Conservation (phyloP, 2,113 vertebrate species). For the Picathartes gymnocephalus region DNA sequence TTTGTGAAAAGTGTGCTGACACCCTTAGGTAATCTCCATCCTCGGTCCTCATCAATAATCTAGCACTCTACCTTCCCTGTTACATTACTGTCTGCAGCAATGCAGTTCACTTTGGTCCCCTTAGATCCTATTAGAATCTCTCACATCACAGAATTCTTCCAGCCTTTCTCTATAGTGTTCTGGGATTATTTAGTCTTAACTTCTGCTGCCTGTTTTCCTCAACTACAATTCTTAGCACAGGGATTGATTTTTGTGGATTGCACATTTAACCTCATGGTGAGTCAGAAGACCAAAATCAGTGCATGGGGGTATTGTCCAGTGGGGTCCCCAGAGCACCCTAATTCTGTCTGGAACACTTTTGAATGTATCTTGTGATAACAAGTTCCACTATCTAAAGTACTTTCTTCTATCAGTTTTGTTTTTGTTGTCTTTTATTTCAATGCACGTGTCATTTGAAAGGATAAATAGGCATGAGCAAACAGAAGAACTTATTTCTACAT, state of each 20-base stretch:
- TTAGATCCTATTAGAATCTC: slow-evolving; percentile 46
- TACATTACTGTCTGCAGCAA: slow-evolving; percentile 41
- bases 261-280: slow-evolving; percentile 30
- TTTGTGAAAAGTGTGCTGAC: slow-evolving; percentile 30
- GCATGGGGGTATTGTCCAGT: background rate
- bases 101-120: slow-evolving; percentile 40
- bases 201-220: slow-evolving; percentile 32
- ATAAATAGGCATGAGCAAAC: background rate
- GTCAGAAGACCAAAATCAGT: background rate
- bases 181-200: slow-evolving; percentile 29
- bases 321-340: background rate
- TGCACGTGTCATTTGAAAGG: background rate
- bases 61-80: background rate
- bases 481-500: background rate
- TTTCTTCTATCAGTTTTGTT: background rate
- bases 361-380: background rate
- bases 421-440: slow-evolving; percentile 26
- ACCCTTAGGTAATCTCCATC: slow-evolving; percentile 53
- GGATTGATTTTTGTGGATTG: slow-evolving; percentile 1
- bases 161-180: background rate
- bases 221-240: background rate
- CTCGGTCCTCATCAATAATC: slow-evolving; percentile 58
- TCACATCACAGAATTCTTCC: slow-evolving; percentile 25
- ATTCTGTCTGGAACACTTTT: background rate
- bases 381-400: background rate